phyloP scores from a whole-genome alignment of 2,113 vertebrate genomes.

The Spheniscus mendiculus region DNA sequence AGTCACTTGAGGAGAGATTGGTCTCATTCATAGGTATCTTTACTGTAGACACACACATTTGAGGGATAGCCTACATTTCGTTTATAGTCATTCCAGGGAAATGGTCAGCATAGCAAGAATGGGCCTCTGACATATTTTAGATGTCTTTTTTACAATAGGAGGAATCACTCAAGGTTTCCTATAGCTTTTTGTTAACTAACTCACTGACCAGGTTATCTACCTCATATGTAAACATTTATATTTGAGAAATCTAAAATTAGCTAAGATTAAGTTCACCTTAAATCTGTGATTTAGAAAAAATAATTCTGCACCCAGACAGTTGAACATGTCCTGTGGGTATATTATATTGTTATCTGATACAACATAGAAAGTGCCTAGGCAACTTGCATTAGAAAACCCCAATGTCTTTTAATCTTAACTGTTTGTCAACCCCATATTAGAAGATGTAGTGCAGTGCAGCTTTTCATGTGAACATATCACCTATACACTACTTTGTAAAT shows the following conservation, averaged over 20 bases:
- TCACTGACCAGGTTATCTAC: neutral
- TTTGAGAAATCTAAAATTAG: neutral
- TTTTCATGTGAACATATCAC: neutral
- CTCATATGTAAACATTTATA: neutral
- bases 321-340: neutral
- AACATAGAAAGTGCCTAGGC: neutral
- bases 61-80: neutral
- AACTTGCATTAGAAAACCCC: neutral
- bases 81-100: neutral
- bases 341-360: neutral
- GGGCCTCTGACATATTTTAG: neutral
- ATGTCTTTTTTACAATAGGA: neutral
- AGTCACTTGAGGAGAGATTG: neutral
- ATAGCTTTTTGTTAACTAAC: neutral
- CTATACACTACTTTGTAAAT: neutral
- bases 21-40: neutral
- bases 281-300: neutral
- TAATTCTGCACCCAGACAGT: neutral
- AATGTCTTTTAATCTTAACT: neutral
- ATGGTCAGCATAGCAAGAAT: rapidly evolving
- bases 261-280: neutral
- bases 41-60: neutral
- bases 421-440: neutral
- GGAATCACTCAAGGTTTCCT: neutral
- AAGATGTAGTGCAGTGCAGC: neutral